Conservation (phyloP, 2,888 invertebrate species). For the Zygogramma bicolorata region DNA sequence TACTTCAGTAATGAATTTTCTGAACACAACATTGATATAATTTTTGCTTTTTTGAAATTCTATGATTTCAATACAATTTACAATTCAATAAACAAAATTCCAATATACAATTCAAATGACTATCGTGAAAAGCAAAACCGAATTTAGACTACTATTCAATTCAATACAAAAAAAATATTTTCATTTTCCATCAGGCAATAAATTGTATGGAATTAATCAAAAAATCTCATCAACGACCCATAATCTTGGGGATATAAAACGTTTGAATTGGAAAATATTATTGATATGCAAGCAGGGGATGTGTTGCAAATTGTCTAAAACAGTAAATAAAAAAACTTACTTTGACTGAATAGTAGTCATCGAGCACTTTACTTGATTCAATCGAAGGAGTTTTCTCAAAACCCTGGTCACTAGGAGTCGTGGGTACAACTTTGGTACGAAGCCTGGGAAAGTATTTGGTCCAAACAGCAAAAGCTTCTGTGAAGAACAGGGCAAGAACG, state of each 20-base stretch:
- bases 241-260: not conserved
- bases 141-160: too few relatives aligned
- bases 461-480: constrained; percentile 2
- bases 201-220: too few relatives aligned
- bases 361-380: not conserved
- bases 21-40: too few relatives aligned
- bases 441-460: not conserved
- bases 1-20: too few relatives aligned
- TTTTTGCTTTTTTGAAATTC: too few relatives aligned
- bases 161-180: too few relatives aligned
- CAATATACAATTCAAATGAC: too few relatives aligned
- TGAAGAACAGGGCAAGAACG: not conserved
- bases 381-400: not conserved
- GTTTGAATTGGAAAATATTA: not conserved
- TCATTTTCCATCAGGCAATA: too few relatives aligned
- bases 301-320: not conserved
- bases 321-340: not conserved
- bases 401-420: not conserved
- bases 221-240: too few relatives aligned
- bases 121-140: too few relatives aligned
- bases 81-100: too few relatives aligned
- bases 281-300: not conserved
- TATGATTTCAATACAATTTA: too few relatives aligned
- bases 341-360: not conserved
- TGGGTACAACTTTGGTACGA: not conserved